Evolutionary conservation across 2,888 invertebrate genomes (phyloP), one percentile per base, ranked within the genome.

Genomic region (Allophyes oxyacanthae): DNA sequence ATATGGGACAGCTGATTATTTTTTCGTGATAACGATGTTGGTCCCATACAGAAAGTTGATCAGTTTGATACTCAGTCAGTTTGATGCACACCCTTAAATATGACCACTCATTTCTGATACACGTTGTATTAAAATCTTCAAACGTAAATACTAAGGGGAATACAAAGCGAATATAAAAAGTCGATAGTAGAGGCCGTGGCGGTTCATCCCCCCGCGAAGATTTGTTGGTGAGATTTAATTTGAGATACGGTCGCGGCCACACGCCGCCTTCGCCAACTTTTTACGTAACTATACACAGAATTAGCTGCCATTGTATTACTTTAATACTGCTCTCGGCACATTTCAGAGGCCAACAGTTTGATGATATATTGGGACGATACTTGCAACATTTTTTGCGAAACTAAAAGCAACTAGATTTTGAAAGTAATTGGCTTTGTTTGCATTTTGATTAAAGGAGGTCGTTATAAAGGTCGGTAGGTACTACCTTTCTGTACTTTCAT

Each of bases 181-280:
- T 70, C 72, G 56, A 62, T 85, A 65, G 86, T 86, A 85, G 80
- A 59, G 81, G 83, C 50, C 61, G 66, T 63, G 68, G 75, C 80
- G 84, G 85, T 83, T 86, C 85, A 87, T 85, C 85, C 87, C 72
- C 80, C 82, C 85, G 85, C 87, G 86, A 90, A 91, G 91, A 92
- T 91, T 91, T 91, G 90, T 91, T 88, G 88, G 87, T 84, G 81
- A 92, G 91, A 92, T 93, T 92, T 92, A 92, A 92, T 92, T 91
- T 92, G 88, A 92, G 92, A 92, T 92, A 91, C 88, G 89, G 89
- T 86, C 88, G 85, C 86, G 86, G 84, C 84, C 87, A 86, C 87
- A 85, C 85, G 79, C 81, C 77, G 79, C 75, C 86, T 85, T 86
- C 88, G 88, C 88, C 88, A 89, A 88, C 80, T 90, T 91, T 91